Evolutionary conservation across 2,888 invertebrate species (phyloP).

Genomic region (Drosophila lutescens): DNA sequence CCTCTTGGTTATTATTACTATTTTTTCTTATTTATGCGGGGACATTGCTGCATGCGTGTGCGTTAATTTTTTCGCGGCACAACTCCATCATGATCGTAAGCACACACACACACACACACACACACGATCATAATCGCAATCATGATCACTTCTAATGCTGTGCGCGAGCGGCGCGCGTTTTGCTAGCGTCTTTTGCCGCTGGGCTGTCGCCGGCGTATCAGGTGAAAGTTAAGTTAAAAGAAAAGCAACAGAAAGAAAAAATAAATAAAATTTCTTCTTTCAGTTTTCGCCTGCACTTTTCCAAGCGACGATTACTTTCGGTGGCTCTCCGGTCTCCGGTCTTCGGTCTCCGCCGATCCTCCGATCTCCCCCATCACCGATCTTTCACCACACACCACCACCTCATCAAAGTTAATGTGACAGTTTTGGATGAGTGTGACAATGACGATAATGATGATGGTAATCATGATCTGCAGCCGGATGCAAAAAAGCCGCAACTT

Average conservation of each 20-base stretch:
- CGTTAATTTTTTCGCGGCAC: constrained; percentile 39
- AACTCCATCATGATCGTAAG: constrained; percentile 27
- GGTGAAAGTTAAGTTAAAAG: constrained; percentile 53
- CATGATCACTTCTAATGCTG: constrained; percentile 69
- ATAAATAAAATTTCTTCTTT: constrained; percentile 53
- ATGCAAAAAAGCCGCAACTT: constrained; percentile 22
- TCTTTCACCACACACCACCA: constrained; percentile 38
- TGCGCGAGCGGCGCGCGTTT: constrained; percentile 47
- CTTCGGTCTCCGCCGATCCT: constrained; percentile 14
- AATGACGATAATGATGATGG: constrained; percentile 26
- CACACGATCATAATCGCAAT: constrained; percentile 19
- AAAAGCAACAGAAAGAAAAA: constrained; percentile 34
- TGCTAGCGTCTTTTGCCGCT: constrained; percentile 41
- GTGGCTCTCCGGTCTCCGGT: constrained; percentile 37
- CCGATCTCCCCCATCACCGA: constrained; percentile 16
- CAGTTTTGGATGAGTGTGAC: constrained; percentile 64
- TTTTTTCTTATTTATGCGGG: constrained; percentile 26
- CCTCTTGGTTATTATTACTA: background rate
- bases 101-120: no score
- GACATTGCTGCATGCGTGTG: constrained; percentile 27
- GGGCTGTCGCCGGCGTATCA: constrained; percentile 46
- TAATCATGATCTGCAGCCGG: constrained; percentile 32
- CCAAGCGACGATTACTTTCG: constrained; percentile 72
- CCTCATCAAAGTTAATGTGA: constrained; percentile 77
- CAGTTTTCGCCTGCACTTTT: constrained; percentile 75